phyloP scores from a whole-genome alignment of 1,140 invertebrate species.

The Pemphigus obesinymphae region DNA sequence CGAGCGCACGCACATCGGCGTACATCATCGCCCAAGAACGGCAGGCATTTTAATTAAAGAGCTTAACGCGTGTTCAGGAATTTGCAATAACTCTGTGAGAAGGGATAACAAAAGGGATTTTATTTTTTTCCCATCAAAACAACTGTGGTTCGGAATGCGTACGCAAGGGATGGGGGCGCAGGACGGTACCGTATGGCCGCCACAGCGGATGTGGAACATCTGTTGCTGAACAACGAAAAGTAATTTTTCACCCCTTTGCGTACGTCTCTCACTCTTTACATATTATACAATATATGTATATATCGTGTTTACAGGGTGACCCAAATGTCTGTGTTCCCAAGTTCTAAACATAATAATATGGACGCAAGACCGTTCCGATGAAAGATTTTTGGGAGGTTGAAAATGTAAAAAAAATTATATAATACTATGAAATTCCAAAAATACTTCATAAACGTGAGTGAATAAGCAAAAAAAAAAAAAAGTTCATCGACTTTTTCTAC shows the following conservation, averaged over 20 bases:
- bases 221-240: conserved; percentile 39
- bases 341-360: too few relatives aligned
- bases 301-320: too few relatives aligned
- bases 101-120: conserved; percentile 34
- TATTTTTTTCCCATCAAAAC: conserved; percentile 25
- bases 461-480: too few relatives aligned
- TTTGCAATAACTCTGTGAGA: conserved; percentile 36
- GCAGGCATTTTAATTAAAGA: conserved; percentile 40
- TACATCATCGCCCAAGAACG: neutral
- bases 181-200: too few relatives aligned
- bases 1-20: neutral
- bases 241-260: conserved; percentile 38
- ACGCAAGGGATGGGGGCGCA: neutral
- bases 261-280: neutral
- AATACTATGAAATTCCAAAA: too few relatives aligned
- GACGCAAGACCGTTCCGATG: too few relatives aligned
- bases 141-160: conserved; percentile 30
- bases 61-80: conserved; percentile 32
- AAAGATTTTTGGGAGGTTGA: too few relatives aligned
- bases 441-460: too few relatives aligned
- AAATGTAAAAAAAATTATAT: too few relatives aligned
- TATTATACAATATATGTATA: neutral
- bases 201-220: conserved; percentile 36
- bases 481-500: too few relatives aligned
- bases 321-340: too few relatives aligned